Percentiles rank a stretch among this genome's conserved stretches.
These are phyloP conservation scores for Lanistes nyassanus DNA, from an alignment of 1,140 invertebrate species.

Conservation along the genomic window DNA sequence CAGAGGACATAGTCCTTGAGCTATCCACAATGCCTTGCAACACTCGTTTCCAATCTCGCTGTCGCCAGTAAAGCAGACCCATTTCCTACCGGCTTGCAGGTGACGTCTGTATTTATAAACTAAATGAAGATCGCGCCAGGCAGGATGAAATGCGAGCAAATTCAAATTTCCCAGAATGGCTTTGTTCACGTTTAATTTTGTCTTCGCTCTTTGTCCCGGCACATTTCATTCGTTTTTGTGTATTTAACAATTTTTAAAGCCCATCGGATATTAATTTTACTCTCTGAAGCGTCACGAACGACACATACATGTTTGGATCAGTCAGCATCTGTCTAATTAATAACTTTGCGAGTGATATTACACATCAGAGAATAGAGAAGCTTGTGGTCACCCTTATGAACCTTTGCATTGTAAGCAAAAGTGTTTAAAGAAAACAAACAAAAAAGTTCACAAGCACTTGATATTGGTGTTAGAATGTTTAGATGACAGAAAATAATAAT, in stretches of 20 bases:
- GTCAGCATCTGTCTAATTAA: too few species aligned
- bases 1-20: not conserved
- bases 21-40: not conserved
- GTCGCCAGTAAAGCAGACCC: not conserved
- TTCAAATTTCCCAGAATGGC: not conserved
- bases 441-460: too few species aligned
- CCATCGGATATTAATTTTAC: not conserved
- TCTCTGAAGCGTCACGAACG: not conserved
- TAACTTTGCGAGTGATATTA: too few species aligned
- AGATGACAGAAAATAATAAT: too few species aligned
- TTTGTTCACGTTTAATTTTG: not conserved
- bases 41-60: not conserved
- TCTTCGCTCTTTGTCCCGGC: not conserved
- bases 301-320: not conserved
- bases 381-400: too few species aligned
- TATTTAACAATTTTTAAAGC: constrained; percentile 3
- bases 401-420: too few species aligned
- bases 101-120: too few species aligned
- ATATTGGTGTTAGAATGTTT: too few species aligned
- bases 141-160: not conserved
- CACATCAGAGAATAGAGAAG: too few species aligned
- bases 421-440: too few species aligned
- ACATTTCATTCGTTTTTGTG: not conserved
- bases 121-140: too few species aligned
- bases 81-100: not conserved